Percentiles rank a stretch among this genome's conserved stretches.
These are phyloP conservation scores for Porites cylindrica DNA, from an alignment of 92 coral and sea anemone species.

Conservation along the genomic window DNA sequence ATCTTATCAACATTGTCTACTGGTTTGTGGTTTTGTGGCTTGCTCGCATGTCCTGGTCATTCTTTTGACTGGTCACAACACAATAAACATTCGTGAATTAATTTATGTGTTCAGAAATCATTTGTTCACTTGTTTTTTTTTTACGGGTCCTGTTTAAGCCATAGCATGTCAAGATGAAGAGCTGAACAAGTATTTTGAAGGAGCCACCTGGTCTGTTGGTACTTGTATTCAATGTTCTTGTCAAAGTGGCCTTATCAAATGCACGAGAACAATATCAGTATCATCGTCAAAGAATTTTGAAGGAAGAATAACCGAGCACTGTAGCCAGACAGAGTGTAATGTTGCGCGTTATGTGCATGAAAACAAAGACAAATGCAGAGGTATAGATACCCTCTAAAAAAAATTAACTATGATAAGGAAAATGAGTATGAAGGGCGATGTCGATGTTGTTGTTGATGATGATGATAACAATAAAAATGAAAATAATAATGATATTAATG, in stretches of 20 bases:
- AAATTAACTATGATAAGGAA: no score
- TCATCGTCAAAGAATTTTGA: neutral
- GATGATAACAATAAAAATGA: no score
- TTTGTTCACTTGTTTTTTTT: neutral
- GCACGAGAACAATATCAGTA: neutral
- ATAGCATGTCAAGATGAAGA: constrained; percentile 4
- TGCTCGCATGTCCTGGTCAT: no score
- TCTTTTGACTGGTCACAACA: no score
- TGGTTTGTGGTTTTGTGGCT: no score
- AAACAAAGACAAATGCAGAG: neutral
- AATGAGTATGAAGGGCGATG: no score
- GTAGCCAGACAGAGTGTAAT: neutral
- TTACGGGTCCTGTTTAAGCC: neutral
- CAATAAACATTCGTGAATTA: no score
- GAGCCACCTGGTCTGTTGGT: constrained; percentile 9
- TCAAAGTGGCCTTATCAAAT: neutral
- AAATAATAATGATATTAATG: no score
- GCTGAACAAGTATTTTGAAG: constrained; percentile 1
- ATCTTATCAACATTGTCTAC: no score
- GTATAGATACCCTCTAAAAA: neutral
- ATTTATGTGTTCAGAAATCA: no score
- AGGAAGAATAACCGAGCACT: neutral
- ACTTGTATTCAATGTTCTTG: neutral
- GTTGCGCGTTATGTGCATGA: neutral
- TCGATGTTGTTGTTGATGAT: no score